Evolutionary conservation across 2,113 vertebrate species (phyloP), one percentile per base, ranked within the genome.

Genomic region (Saguinus imperator): DNA sequence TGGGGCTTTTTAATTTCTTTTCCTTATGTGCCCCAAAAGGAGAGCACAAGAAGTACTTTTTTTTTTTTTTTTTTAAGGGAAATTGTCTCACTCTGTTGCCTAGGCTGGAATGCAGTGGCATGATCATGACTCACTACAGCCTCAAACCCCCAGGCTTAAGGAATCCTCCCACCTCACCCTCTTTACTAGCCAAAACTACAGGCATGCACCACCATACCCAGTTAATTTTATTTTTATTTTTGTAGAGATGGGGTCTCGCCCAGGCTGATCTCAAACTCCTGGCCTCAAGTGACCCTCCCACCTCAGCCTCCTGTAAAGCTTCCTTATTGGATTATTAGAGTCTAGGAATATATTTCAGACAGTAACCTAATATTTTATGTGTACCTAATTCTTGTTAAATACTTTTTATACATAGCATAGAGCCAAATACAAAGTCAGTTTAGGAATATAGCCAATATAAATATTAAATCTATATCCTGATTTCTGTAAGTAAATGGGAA

Each of bases 401-500:
- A 43, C 12, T 66, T 64, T 52, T 37, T 64, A 52, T 79, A 58
- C 20, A 14, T 70, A 94, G 37, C 32, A 64, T 84, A 80, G 3
- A 92, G 37, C 70, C 17, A 73, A 70, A 81, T 80, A 52, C 8
- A 94, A 77, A 84, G 43, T 82, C 61, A 88, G 14, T 86, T 96
- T 94, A 43, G 81, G 85, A 72, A 86, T 79, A 91, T 66, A 68
- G 40, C 40, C 57, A 84, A 6, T 93, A 11, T 93, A 91, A 91
- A 95, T 85, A 87, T 75, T 85, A 94, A 95, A 81, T 84, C 37
- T 75, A 25, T 97, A 80, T 91, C 58, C 66, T 23, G 12, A 45
- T 80, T 48, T 13, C 1, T 91, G 0, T 91, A 92, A 45, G 18
- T 79, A 93, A 85, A 76, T 87, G 16, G 83, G 58, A 81, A 94